Evolutionary conservation across 2,888 invertebrate genomes (phyloP).

Genomic region (Drosophila stalkeri): DNA sequence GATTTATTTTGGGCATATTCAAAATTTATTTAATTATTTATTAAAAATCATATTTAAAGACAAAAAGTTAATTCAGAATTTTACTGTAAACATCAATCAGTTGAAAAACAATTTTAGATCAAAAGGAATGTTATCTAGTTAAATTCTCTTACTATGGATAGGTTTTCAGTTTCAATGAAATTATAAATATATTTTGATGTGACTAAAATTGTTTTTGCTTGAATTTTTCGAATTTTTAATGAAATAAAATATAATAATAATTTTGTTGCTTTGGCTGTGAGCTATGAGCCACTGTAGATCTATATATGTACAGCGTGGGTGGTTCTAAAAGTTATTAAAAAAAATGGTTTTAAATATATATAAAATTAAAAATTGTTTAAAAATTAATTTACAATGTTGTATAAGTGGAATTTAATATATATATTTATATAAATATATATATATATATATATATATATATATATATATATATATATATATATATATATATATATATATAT

Average conservation of each 20-base stretch:
- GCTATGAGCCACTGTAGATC: not conserved
- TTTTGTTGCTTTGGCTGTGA: not conserved
- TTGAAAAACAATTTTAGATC: not conserved
- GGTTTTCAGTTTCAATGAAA: not conserved
- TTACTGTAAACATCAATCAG: not conserved
- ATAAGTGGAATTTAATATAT: not conserved
- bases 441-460: too few relatives aligned
- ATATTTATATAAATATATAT: too few relatives aligned
- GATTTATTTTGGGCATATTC: not conserved
- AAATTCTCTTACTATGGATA: not conserved
- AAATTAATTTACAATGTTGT: conserved; percentile 5
- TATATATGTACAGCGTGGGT: conserved; percentile 22
- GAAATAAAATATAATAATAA: too few relatives aligned
- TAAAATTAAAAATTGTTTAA: not conserved
- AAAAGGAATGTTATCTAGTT: not conserved
- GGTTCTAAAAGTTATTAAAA: conserved; percentile 22
- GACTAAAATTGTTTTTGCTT: not conserved
- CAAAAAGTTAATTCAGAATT: too few relatives aligned
- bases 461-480: too few relatives aligned
- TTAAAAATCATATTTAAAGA: too few relatives aligned
- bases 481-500: too few relatives aligned
- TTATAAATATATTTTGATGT: not conserved
- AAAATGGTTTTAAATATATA: conserved; percentile 7
- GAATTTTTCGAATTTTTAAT: too few relatives aligned
- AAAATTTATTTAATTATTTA: too few relatives aligned